Evolutionary conservation across 2,888 invertebrate species (phyloP), one percentile per base, ranked within the genome.

Genomic region (Corbicula japonica): DNA sequence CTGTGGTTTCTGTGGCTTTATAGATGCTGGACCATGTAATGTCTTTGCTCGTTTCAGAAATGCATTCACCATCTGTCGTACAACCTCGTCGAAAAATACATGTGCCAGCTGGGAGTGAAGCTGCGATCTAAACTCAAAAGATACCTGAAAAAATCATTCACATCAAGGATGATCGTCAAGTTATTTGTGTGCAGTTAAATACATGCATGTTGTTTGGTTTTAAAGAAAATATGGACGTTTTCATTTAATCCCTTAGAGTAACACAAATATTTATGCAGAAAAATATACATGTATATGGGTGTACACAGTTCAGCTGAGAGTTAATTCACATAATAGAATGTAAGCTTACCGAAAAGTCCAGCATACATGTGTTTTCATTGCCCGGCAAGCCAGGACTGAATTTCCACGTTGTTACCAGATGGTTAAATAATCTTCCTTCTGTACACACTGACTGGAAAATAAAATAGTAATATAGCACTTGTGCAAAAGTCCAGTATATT

Each of bases 61-160:
- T 5, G 99, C 98, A 84, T 95, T 95, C 91, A 99, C 98, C 98
- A 98, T 99, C 94, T 97, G 97, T 90, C 96, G 95, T n/a, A 98
- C 98, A 54, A 99, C 96, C 94, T 98, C 96, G 93, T 99, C 98
- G 93, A 99, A 99, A 93, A 99, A 98, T 90, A 98, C 95, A 94
- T 97, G 96, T 0, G 98, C 97, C 83, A 99, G 93, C 87, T 97
- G 96, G 46, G 98, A 97, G 93, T 99, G 97, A 44, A 99, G 94
- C 1, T 95, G 94, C 0, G 98, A 98, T 76, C 96, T 96, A 93
- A 99, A 99, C 94, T 98, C 97, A 94, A 99, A 99, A 21, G 96
- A 69, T 30, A 93, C 92, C 93, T 93, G 90, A 34, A 87, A 88
- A 23, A 54, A 79, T 56, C 26, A 66, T 21, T n/a, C n/a, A n/a